Percentiles rank a stretch among this genome's conserved stretches.
Evolutionary conservation across 2,797 vertebrate species (phyloP).

Genomic region (Onychomys torridus): DNA sequence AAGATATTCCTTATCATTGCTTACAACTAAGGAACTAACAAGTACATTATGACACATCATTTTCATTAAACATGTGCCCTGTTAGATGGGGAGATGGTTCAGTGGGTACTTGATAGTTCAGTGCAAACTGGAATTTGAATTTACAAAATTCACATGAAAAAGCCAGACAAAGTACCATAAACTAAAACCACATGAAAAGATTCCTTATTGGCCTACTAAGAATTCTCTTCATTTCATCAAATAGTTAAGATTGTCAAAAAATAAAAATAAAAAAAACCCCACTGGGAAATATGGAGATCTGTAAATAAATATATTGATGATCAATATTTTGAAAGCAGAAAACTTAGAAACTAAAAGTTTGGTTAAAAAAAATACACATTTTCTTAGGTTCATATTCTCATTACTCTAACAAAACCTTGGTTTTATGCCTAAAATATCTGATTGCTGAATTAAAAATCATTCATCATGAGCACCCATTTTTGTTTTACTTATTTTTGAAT

Average conservation of each 20-base stretch:
- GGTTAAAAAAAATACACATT: neutral
- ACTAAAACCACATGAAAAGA: neutral
- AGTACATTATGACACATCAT: neutral
- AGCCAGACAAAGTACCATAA: neutral
- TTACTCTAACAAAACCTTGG: neutral
- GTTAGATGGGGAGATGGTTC: neutral
- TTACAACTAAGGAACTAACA: constrained; percentile 26
- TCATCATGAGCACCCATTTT: neutral
- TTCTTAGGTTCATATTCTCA: neutral
- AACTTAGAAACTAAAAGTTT: neutral
- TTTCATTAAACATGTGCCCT: neutral
- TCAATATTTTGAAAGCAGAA: neutral
- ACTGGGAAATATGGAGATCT: neutral
- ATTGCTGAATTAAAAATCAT: neutral
- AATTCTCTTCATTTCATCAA: neutral
- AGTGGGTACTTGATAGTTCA: neutral
- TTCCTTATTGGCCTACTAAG: neutral
- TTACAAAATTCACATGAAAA: neutral
- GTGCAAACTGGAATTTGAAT: neutral
- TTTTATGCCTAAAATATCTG: constrained; percentile 11
- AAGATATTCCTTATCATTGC: neutral
- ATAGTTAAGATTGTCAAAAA: neutral
- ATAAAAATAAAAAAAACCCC: no score
- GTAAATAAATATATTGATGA: constrained; percentile 7
- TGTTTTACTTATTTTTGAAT: neutral